These are phyloP conservation scores for Chloebia gouldiae DNA, from an alignment of 2,113 vertebrate species.

Conservation along the genomic window DNA sequence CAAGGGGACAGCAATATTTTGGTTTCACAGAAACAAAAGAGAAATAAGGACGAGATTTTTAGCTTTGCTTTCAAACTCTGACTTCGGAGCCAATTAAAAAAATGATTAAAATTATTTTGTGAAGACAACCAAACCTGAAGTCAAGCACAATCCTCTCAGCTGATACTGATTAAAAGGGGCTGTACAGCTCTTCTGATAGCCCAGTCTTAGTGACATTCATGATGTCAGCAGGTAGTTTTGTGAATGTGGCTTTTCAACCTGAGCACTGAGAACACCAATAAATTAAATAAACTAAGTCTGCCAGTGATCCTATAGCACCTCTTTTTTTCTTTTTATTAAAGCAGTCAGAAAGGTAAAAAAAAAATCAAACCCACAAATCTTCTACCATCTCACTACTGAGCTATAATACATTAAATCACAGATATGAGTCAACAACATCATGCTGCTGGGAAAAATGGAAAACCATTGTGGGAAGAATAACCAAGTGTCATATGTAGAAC, in stretches of 20 bases:
- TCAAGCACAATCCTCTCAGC: neutral
- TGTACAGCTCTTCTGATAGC: neutral
- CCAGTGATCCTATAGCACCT: neutral
- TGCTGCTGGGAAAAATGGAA: constrained; percentile 49
- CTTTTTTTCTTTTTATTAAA: neutral
- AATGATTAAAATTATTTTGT: neutral
- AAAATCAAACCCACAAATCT: neutral
- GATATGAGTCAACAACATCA: neutral
- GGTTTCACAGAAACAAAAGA: neutral
- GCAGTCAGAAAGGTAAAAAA: neutral
- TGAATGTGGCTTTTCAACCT: neutral
- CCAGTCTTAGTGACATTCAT: neutral
- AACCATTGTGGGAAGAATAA: constrained; percentile 10
- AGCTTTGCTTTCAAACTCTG: neutral
- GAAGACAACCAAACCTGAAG: neutral
- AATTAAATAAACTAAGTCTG: neutral
- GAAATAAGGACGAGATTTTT: neutral
- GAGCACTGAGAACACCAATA: neutral
- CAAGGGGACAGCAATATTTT: neutral
- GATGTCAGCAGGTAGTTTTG: neutral
- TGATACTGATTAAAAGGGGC: neutral
- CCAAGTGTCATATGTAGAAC: constrained; percentile 29
- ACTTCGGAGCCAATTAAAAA: neutral
- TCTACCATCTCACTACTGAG: neutral
- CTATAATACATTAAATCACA: neutral